phyloP scores from a whole-genome alignment of 2,797 vertebrate species.

The Simalia tracyae region DNA sequence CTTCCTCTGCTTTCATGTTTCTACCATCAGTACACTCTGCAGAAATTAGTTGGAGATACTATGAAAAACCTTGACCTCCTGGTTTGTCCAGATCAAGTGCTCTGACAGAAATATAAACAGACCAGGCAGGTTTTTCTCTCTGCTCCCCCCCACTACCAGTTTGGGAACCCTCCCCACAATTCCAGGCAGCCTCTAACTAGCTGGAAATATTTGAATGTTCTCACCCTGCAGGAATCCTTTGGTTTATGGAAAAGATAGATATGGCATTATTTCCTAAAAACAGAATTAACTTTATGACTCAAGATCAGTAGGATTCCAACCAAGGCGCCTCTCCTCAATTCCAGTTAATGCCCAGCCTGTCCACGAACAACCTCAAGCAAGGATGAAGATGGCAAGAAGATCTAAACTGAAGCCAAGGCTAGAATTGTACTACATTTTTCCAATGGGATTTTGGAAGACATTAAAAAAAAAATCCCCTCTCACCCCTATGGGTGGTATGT shows the following conservation, averaged over 20 bases:
- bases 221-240: not conserved
- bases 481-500: too few species aligned
- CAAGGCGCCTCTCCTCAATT: not conserved
- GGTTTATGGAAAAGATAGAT: not conserved
- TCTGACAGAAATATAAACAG: not conserved
- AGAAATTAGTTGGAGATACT: not conserved
- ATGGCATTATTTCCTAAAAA: not conserved
- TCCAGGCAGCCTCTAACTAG: not conserved
- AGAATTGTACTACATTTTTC: not conserved
- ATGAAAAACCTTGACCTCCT: not conserved
- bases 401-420: not conserved
- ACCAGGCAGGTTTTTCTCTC: not conserved
- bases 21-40: not conserved
- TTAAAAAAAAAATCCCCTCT: too few species aligned
- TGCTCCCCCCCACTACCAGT: not conserved
- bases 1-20: not conserved
- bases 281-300: not conserved
- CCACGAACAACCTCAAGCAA: not conserved
- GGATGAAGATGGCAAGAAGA: not conserved
- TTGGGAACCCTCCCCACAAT: not conserved
- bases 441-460: not conserved
- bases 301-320: not conserved
- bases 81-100: not conserved
- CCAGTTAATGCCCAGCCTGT: not conserved
- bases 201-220: conserved; percentile 8